A percentile compares a stretch with the other conserved stretches of the same genome.
Evolutionary conservation across 2,113 vertebrate species (phyloP).

Genomic region (Eulacestoma nigropectus): DNA sequence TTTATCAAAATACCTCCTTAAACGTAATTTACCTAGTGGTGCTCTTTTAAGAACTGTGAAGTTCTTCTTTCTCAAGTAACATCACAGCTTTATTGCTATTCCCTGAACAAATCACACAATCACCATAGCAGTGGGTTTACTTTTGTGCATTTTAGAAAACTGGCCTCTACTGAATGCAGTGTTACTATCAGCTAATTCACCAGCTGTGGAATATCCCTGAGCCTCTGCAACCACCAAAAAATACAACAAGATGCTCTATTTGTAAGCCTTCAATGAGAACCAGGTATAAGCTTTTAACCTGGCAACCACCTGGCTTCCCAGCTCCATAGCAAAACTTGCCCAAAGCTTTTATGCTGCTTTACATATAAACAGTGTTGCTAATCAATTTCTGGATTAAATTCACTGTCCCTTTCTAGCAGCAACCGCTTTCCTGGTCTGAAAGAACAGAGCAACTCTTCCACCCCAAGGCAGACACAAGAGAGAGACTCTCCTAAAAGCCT

Average conservation of each 20-base stretch:
- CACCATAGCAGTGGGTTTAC: not conserved
- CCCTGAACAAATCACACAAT: not conserved
- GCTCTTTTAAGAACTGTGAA: not conserved
- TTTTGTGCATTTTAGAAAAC: not conserved
- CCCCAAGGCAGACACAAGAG: not conserved
- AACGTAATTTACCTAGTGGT: not conserved
- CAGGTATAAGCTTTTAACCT: conserved; percentile 20
- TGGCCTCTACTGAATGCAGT: not conserved
- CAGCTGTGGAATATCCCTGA: not conserved
- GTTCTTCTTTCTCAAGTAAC: not conserved
- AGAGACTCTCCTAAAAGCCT: not conserved
- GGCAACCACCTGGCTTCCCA: not conserved
- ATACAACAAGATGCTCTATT: not conserved
- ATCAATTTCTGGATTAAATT: not conserved
- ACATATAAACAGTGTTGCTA: not conserved
- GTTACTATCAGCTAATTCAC: not conserved
- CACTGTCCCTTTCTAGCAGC: not conserved
- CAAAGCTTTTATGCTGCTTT: not conserved
- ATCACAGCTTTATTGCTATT: not conserved
- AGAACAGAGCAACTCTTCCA: not conserved
- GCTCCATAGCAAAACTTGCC: not conserved
- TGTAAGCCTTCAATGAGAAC: conserved; percentile 48
- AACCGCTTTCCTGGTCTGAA: not conserved
- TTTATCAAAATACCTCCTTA: not conserved
- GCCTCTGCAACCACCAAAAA: not conserved